A percentile compares a stretch with the other conserved stretches of the same genome.
Evolutionary conservation across 1,140 invertebrate species (phyloP).

Genomic region (Trichoplusia ni): DNA sequence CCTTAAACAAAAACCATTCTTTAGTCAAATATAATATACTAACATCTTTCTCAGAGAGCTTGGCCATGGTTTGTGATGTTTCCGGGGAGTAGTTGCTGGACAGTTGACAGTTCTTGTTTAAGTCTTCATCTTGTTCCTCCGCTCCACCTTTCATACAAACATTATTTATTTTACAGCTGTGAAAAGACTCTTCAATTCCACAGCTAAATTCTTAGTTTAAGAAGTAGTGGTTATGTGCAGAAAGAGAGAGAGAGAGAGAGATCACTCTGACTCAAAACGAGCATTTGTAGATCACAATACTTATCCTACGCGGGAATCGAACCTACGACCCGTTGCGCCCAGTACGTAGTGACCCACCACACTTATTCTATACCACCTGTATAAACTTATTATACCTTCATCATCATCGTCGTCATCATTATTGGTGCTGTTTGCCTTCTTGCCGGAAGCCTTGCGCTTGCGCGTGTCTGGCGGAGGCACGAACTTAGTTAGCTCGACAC

Average conservation of each 20-base stretch:
- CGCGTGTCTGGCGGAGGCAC: slow-evolving; percentile 86
- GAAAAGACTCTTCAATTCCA: too few relatives aligned
- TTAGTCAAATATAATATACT: slow-evolving; percentile 49
- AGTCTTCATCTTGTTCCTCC: slow-evolving; percentile 89
- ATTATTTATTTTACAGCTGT: too few relatives aligned
- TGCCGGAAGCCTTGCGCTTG: slow-evolving; percentile 84
- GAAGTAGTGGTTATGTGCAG: too few relatives aligned
- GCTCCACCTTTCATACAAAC: slow-evolving; percentile 47
- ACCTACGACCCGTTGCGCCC: too few relatives aligned
- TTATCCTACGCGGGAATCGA: too few relatives aligned
- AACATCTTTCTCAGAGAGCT: slow-evolving; percentile 90
- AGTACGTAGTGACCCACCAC: too few relatives aligned
- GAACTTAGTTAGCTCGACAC: slow-evolving; percentile 84
- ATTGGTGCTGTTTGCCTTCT: slow-evolving; percentile 79
- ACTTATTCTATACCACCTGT: too few relatives aligned
- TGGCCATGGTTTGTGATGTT: slow-evolving; percentile 87
- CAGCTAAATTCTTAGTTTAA: too few relatives aligned
- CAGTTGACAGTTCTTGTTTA: slow-evolving; percentile 84
- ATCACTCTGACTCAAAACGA: too few relatives aligned
- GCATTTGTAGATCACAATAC: too few relatives aligned
- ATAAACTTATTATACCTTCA: slow-evolving; percentile 39
- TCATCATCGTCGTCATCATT: slow-evolving; percentile 86
- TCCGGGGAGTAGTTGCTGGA: slow-evolving; percentile 81
- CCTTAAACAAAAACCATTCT: background rate
- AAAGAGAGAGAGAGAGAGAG: too few relatives aligned